phyloP scores from a whole-genome alignment of 2,888 invertebrate genomes.

The Pheosia tremula region DNA sequence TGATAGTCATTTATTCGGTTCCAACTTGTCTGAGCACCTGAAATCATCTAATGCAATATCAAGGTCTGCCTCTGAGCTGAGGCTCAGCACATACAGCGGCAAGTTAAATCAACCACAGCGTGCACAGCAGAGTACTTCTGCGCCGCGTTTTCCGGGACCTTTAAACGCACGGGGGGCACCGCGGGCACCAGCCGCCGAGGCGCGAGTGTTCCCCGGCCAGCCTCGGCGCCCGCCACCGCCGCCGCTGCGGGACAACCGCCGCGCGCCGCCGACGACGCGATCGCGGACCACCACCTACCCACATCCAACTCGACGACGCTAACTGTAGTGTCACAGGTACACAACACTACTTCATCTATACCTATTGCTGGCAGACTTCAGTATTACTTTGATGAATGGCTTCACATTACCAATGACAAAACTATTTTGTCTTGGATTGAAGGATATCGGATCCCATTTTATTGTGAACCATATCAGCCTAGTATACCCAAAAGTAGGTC shows the following conservation, averaged over 20 bases:
- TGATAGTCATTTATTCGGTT: not conserved
- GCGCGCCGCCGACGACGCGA: not conserved
- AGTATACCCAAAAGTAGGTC: not conserved
- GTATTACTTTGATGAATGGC: not conserved
- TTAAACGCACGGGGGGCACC: constrained; percentile 17
- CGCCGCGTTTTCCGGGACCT: not conserved
- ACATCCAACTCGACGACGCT: not conserved
- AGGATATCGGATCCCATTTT: not conserved
- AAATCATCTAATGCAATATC: not conserved
- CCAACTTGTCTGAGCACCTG: not conserved
- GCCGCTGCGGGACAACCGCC: too few relatives aligned
- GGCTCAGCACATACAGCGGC: not conserved
- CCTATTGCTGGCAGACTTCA: not conserved
- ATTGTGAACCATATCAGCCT: not conserved
- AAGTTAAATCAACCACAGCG: too few relatives aligned
- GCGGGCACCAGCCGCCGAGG: constrained; percentile 13
- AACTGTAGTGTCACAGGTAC: too few relatives aligned
- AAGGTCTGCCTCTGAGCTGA: not conserved
- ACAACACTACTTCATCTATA: too few relatives aligned
- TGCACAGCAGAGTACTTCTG: too few relatives aligned
- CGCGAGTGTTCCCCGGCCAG: constrained; percentile 11
- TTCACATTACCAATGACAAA: not conserved
- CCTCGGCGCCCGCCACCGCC: too few relatives aligned
- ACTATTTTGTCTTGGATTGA: not conserved
- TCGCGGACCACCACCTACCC: not conserved